A percentile compares a stretch with the other conserved stretches of the same genome.
Conservation (phyloP, 2,113 vertebrate species). For the Pseudorhombus dupliciocellatus region DNA sequence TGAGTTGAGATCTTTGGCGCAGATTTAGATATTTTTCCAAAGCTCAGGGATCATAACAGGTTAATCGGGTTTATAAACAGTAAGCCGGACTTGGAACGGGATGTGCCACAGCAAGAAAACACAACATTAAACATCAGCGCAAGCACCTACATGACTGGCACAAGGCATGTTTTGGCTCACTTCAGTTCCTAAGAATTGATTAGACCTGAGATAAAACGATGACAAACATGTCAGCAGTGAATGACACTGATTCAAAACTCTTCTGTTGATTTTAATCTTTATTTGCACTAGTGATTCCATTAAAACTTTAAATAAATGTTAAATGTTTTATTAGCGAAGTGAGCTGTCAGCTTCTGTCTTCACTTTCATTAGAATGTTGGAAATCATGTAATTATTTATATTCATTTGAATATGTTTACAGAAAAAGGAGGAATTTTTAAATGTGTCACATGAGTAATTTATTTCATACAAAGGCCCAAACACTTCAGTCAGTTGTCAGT, state of each 20-base stretch:
- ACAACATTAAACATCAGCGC: constrained; percentile 6
- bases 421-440: no score
- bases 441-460: no score
- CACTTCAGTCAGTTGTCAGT: no score
- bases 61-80: constrained; percentile 44
- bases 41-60: constrained; percentile 29
- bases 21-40: not conserved
- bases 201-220: not conserved
- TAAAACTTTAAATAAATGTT: no score
- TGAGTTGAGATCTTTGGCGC: constrained; percentile 2
- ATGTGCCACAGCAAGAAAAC: constrained; percentile 13
- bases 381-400: no score
- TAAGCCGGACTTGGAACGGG: constrained; percentile 32
- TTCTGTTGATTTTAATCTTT: not conserved
- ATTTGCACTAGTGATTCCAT: not conserved
- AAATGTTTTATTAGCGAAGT: no score
- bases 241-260: no score
- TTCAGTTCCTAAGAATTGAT: not conserved
- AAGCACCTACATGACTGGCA: not conserved
- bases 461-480: no score
- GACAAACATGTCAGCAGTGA: constrained; percentile 1
- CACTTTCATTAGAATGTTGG: no score
- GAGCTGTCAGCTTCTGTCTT: no score
- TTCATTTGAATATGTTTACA: no score
- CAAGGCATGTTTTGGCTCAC: constrained; percentile 2